Base-by-base conservation (phyloP, 2,113 vertebrate species). In the Cariama cristata region DNA sequence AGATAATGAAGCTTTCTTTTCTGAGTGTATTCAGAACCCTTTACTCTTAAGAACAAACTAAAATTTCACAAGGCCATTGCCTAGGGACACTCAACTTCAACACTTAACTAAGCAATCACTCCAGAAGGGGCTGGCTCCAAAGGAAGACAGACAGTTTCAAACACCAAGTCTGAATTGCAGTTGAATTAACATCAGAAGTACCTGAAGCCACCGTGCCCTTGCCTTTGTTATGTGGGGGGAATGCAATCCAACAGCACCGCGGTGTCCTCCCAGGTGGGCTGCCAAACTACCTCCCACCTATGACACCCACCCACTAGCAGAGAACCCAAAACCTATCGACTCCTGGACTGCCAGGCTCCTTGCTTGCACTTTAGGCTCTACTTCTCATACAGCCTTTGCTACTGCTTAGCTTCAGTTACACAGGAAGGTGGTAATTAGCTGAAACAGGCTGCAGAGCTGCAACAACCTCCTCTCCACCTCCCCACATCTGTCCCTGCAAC, bases 301-400 rank as follows among this genome's bases (percentile, higher is more conserved):
- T 9, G 1, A 5, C 26, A 0, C 0, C 2, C 9, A 3, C 2
- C 0, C 6, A 0, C 4, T 11, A 14, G 58, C 32, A 11, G 42
- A 12, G 62, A 26, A 2, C 18, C 20, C 52, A 1, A 9, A 67
- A 45, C 53, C 10, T 14, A 1, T 1, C 1, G 15, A 0, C 22
- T 1, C 32, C 44, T 12, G 2, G 15, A 6, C 26, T 7, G 58
- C 49, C 8, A 2, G 4, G 1, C 69, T 49, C 12, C 32, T 14
- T 19, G 7, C 63, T 44, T 14, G 14, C n/a, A 11, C 45, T 14
- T 6, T 1, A 11, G 66, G 35, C 50, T 32, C 53, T 35, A 1
- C 22, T n/a, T 8, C 12, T 59, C 44, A 1, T 2, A 22, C 19
- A 45, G 68, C 55, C 40, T 40, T 27, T 32, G 23, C 63, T 14